Base-by-base conservation (phyloP, 2,113 vertebrate genomes). In the Cettia cetti region DNA sequence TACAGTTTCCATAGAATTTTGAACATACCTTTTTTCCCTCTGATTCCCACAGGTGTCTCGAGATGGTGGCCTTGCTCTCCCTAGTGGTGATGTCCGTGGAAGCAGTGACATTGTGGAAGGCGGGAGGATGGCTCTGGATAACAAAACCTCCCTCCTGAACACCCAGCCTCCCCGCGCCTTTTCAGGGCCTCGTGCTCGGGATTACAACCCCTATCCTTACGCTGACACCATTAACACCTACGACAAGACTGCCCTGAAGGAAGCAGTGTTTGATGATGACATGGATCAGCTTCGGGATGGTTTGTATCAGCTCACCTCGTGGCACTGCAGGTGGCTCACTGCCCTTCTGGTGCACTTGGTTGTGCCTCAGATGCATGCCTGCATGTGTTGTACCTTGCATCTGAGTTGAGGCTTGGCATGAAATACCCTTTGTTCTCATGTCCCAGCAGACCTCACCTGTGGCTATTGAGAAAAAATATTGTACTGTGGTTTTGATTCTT, bases 141-240 rank as follows among this genome's bases (percentile, higher is more conserved):
- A 99, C 97, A 99, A 99, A 98, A 99, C 99, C 6, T 99, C 99
- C 2, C 97, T 99, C 3, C 99, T 99, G 82, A 99, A 99, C 97
- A 99, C 99, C 0, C 99, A 99, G 21, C 99, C 99, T 5, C 99
- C 99, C 0, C 99, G 99, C 6, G 97, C 99, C 65, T 99, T 99
- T 94, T 98, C 98, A 0, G 99, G 99, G 60, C 99, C 99, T 0
- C 98, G 99, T 18, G 86, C 97, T 13, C 98, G 99, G 3, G 99
- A 99, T 7, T 99, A 99, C 72, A 98, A 98, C n/a, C 99, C 99
- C 1, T 99, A 99, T 16, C 98, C 99, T 63, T 99, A 99, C 13
- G 96, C 98, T 0, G 99, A 99, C 88, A 98, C 98, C 47, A 99
- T 99, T 94, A 99, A 98, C 89, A 95, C 98, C 14, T 99, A 99